These are phyloP conservation scores for Operophtera brumata DNA, from an alignment of 2,888 invertebrate genomes.

Conservation along the genomic window DNA sequence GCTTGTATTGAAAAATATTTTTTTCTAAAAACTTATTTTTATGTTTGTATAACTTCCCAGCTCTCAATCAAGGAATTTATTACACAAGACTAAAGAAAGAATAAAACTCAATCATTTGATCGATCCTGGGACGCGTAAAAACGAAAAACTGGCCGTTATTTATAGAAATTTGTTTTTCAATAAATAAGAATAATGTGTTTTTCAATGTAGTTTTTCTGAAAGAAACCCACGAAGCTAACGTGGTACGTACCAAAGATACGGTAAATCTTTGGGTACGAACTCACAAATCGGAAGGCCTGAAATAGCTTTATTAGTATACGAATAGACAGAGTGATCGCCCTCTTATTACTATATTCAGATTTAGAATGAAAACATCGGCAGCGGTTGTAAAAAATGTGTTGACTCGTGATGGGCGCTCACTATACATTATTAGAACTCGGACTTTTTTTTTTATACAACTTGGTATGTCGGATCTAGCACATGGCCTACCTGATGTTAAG, in stretches of 20 bases:
- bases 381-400: constrained; percentile 39
- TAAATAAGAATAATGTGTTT: no score
- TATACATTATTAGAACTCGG: constrained; percentile 11
- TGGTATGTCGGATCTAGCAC: no score
- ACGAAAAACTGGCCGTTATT: constrained; percentile 25
- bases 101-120: constrained; percentile 18
- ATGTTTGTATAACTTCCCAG: no score
- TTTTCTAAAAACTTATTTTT: not conserved
- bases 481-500: no score
- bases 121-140: constrained; percentile 17
- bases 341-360: constrained; percentile 66
- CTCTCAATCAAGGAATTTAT: not conserved
- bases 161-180: constrained; percentile 28
- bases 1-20: no score
- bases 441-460: no score
- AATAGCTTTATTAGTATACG: constrained; percentile 70
- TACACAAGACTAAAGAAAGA: not conserved
- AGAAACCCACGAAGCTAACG: constrained; percentile 26
- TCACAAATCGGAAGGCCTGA: constrained; percentile 54
- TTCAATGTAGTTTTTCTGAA: constrained; percentile 28
- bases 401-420: constrained; percentile 29
- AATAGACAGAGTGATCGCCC: constrained; percentile 74
- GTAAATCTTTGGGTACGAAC: not conserved
- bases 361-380: constrained; percentile 53
- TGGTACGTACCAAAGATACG: not conserved